Evolutionary conservation across 2,888 invertebrate genomes (phyloP).

Genomic region (Steromphala cineraria): DNA sequence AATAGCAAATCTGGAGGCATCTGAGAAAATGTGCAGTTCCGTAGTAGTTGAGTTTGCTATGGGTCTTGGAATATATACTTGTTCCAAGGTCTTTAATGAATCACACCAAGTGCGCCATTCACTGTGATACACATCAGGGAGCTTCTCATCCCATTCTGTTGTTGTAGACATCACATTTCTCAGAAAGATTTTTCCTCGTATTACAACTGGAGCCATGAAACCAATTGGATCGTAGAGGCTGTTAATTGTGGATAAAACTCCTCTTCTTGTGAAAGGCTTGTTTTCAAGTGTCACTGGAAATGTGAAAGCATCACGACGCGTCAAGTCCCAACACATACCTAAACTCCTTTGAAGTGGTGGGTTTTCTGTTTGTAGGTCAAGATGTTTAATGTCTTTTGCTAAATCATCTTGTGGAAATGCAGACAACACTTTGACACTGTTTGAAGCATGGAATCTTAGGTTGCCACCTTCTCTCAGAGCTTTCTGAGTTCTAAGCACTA

Average conservation of each 20-base stretch:
- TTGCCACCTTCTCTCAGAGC: constrained; percentile 28
- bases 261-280: constrained; percentile 16
- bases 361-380: constrained; percentile 19
- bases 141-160: neutral
- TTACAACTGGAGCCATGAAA: constrained; percentile 20
- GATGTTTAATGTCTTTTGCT: constrained; percentile 18
- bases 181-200: constrained; percentile 20
- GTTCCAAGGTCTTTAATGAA: constrained; percentile 7
- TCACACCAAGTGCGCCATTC: constrained; percentile 21
- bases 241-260: constrained; percentile 23
- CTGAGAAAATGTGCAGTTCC: constrained; percentile 32
- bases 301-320: constrained; percentile 2
- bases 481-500: constrained; percentile 38
- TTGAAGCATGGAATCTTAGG: constrained; percentile 39
- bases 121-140: neutral
- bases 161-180: neutral
- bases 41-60: neutral
- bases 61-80: constrained; percentile 14
- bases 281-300: neutral
- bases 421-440: constrained; percentile 23
- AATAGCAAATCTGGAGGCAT: constrained; percentile 34
- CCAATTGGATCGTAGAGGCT: constrained; percentile 32
- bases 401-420: constrained; percentile 30
- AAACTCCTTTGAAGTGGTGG: constrained; percentile 24
- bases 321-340: constrained; percentile 21